phyloP scores from a whole-genome alignment of 2,888 invertebrate species.

The Tetheella fluctuosa region DNA sequence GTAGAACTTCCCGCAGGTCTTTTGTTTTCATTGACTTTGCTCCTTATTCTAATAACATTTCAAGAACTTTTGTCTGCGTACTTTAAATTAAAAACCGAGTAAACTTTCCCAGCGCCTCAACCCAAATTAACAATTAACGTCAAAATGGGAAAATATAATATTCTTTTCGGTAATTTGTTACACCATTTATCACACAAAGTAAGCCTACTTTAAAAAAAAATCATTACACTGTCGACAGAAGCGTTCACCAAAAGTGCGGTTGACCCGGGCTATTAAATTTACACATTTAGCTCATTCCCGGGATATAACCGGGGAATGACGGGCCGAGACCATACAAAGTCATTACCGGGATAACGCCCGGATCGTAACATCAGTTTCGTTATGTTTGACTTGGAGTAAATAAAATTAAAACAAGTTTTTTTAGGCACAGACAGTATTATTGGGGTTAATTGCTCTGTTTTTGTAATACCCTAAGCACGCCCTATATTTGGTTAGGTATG shows the following conservation, averaged over 20 bases:
- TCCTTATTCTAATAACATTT: not conserved
- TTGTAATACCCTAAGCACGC: too few species aligned
- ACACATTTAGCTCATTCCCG: conserved; percentile 17
- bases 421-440: too few species aligned
- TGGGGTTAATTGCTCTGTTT: too few species aligned
- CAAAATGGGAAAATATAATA: not conserved
- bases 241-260: not conserved
- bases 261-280: conserved; percentile 15
- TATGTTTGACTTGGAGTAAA: not conserved
- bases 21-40: not conserved
- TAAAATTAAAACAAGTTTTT: too few species aligned
- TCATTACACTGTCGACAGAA: not conserved
- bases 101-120: not conserved
- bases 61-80: not conserved
- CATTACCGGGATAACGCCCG: conserved; percentile 9
- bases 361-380: not conserved
- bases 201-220: not conserved
- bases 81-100: not conserved
- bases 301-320: not conserved
- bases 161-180: not conserved
- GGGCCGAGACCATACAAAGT: not conserved
- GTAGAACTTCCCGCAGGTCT: not conserved
- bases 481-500: too few species aligned
- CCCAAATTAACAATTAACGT: conserved; percentile 1
- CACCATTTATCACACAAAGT: not conserved